Evolutionary conservation across 2,113 vertebrate species (phyloP).

Genomic region (Paedocypris sp.): DNA sequence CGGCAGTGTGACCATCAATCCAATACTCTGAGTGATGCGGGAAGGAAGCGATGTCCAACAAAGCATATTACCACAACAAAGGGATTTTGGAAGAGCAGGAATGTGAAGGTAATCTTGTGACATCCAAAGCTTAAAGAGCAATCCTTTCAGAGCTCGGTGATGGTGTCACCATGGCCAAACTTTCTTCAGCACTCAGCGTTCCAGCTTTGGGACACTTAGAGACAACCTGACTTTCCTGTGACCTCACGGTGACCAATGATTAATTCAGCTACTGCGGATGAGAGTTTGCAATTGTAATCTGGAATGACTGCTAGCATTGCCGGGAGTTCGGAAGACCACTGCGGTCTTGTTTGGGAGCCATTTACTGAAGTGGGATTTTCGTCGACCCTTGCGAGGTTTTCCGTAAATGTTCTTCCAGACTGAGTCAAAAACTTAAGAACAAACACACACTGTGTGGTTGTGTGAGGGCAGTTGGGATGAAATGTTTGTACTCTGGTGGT

Average conservation of each 20-base stretch:
- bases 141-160: background rate
- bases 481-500: background rate
- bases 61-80: conserved; percentile 9
- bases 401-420: background rate
- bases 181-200: too few species aligned
- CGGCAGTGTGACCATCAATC: background rate
- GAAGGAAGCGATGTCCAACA: background rate
- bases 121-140: background rate
- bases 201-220: too few species aligned
- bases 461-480: too few species aligned
- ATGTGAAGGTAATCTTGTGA: background rate
- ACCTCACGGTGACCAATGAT: too few species aligned
- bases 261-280: too few species aligned
- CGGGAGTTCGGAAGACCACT: background rate
- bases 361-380: conserved; percentile 14
- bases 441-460: conserved; percentile 11
- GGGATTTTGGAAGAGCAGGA: background rate
- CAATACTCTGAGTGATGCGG: background rate
- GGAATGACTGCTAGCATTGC: background rate
- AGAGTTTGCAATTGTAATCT: too few species aligned
- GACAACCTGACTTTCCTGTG: too few species aligned
- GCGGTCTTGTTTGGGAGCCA: conserved; percentile 5
- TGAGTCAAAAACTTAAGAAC: conserved; percentile 13
- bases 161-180: too few species aligned
- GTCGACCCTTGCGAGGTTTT: conserved; percentile 11